Conservation (phyloP, 1,140 invertebrate species). For the Proales similis region DNA sequence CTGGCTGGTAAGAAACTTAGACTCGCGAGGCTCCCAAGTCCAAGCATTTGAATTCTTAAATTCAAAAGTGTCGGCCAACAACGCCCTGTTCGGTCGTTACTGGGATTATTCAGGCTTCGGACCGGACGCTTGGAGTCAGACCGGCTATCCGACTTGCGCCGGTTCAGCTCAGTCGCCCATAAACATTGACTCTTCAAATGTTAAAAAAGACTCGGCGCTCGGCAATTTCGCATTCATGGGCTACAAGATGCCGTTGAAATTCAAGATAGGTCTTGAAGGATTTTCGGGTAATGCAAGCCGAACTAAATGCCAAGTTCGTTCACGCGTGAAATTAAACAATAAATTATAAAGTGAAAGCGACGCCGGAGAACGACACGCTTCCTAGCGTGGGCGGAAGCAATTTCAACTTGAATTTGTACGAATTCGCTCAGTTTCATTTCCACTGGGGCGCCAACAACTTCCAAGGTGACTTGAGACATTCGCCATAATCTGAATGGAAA, state of each 20-base stretch:
- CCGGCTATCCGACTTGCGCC: constrained; percentile 4
- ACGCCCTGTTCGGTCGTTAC: background rate
- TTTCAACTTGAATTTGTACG: constrained; percentile 1
- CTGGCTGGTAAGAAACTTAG: no score
- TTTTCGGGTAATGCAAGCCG: constrained; percentile 2
- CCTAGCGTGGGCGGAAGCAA: constrained; percentile 19
- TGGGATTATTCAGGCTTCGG: constrained; percentile 25
- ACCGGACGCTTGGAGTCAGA: constrained; percentile 23
- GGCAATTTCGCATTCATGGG: background rate
- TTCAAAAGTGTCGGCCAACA: no score
- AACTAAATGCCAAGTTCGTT: background rate
- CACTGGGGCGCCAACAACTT: constrained; percentile 35
- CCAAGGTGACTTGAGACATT: background rate
- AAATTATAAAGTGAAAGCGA: constrained; percentile 2
- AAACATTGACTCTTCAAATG: constrained; percentile 17
- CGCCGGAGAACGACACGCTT: background rate
- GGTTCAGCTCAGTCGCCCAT: constrained; percentile 13
- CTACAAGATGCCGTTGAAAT: constrained; percentile 2
- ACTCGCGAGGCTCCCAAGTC: no score
- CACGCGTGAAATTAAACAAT: background rate
- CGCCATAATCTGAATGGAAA: no score
- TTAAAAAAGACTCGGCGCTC: background rate
- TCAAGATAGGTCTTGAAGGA: constrained; percentile 1
- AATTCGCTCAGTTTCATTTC: constrained; percentile 31
- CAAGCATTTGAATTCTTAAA: no score